Evolutionary conservation across 2,888 invertebrate species (phyloP).

Genomic region (Seladonia tumulorum): DNA sequence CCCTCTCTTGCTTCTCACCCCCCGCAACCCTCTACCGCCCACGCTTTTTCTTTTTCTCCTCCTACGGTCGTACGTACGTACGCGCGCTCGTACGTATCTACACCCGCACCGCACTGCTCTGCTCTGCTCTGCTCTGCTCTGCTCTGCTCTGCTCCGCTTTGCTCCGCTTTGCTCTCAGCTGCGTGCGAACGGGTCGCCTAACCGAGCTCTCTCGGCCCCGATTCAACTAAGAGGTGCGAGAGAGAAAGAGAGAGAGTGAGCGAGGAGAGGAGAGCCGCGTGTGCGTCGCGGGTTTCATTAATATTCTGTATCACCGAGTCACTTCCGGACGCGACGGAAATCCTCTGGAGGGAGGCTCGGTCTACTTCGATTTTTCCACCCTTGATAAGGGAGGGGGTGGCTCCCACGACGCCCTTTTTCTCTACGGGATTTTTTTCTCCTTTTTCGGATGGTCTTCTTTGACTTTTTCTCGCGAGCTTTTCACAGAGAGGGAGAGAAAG

Average conservation of each 20-base stretch:
- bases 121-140: background rate
- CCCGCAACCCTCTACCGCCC: background rate
- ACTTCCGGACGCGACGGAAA: slow-evolving; percentile 59
- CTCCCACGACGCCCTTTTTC: background rate
- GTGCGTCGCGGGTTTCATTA: slow-evolving; percentile 63
- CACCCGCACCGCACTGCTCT: background rate
- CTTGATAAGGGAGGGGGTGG: background rate
- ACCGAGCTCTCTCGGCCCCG: slow-evolving; percentile 33
- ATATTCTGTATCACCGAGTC: slow-evolving; percentile 63
- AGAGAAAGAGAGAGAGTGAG: background rate
- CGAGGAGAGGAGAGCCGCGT: slow-evolving; percentile 18
- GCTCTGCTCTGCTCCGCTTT: background rate
- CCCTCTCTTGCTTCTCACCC: background rate
- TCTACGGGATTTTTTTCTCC: background rate
- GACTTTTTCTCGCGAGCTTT: background rate
- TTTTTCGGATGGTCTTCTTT: background rate
- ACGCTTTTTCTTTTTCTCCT: slow-evolving; percentile 7
- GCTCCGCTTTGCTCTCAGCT: background rate
- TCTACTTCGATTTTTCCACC: slow-evolving; percentile 45
- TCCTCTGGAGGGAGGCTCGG: too few relatives aligned
- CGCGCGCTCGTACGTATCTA: slow-evolving; percentile 12
- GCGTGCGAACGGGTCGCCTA: slow-evolving; percentile 25
- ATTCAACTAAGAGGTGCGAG: slow-evolving; percentile 31
- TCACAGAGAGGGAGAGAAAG: background rate
- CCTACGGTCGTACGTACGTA: background rate